phyloP scores from a whole-genome alignment of 2,113 vertebrate genomes.

The Leucosticte australis region DNA sequence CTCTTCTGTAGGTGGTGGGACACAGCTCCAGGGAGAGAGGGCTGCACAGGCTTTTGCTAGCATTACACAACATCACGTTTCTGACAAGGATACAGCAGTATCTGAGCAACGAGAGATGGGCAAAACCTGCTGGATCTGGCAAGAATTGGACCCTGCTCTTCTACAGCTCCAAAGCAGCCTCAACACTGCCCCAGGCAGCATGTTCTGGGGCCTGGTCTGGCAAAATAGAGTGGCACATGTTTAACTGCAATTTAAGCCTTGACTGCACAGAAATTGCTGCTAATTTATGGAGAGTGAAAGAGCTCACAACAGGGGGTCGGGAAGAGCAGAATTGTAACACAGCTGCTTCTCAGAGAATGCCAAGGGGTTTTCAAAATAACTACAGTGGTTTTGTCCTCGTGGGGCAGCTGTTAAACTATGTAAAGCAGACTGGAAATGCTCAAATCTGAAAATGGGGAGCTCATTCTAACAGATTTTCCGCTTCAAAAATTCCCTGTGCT shows the following conservation, averaged over 20 bases:
- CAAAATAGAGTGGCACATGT: neutral
- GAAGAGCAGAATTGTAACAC: neutral
- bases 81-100: neutral
- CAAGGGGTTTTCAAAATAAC: neutral
- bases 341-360: neutral
- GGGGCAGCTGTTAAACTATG: neutral
- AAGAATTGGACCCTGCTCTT: neutral
- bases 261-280: neutral
- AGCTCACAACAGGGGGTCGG: neutral
- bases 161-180: neutral
- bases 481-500: neutral
- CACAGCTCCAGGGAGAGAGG: neutral
- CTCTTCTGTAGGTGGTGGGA: neutral
- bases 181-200: neutral
- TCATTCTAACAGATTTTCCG: neutral
- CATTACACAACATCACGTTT: neutral
- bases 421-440: neutral
- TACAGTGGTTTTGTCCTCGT: neutral
- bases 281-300: slow-evolving; percentile 9
- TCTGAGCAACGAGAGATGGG: neutral
- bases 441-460: neutral
- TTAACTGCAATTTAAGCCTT: neutral
- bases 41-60: neutral
- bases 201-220: neutral
- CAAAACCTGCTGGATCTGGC: neutral